A percentile compares a stretch with the other conserved stretches of the same genome.
Conservation (phyloP, 2,888 invertebrate genomes). For the Nycteola revayana region DNA sequence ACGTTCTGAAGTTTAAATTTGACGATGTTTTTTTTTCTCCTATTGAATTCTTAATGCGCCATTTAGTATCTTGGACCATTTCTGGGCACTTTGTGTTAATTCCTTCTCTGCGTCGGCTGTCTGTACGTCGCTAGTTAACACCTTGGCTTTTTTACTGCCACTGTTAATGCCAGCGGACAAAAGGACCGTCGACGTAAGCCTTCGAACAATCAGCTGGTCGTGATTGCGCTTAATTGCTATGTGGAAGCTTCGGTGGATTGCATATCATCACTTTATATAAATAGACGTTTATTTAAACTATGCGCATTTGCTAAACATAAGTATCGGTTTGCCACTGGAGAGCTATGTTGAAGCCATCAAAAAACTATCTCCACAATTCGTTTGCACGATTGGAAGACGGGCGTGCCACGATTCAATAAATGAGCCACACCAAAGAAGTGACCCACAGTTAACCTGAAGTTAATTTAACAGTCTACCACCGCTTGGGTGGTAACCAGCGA, state of each 20-base stretch:
- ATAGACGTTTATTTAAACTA: constrained; percentile 33
- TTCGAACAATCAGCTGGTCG: constrained; percentile 58
- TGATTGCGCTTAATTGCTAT: constrained; percentile 65
- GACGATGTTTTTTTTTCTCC: no score
- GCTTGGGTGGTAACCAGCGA: constrained; percentile 70
- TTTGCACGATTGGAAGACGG: constrained; percentile 7
- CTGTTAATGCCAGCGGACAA: constrained; percentile 68
- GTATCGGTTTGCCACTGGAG: no score
- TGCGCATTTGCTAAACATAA: no score
- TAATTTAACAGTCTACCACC: constrained; percentile 59
- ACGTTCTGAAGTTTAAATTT: no score
- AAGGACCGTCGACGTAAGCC: constrained; percentile 54
- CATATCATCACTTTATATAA: constrained; percentile 44
- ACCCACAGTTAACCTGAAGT: constrained; percentile 66
- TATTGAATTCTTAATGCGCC: no score
- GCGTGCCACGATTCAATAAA: constrained; percentile 32
- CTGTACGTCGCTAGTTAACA: constrained; percentile 12
- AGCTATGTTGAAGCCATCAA: constrained; percentile 4
- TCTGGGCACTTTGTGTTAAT: no score
- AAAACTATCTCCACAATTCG: constrained; percentile 4
- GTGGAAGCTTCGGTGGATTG: constrained; percentile 58
- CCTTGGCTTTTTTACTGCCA: constrained; percentile 55
- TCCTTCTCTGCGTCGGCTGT: no score
- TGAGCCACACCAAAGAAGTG: constrained; percentile 38
- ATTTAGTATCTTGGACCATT: no score